Percentiles rank a stretch among this genome's conserved stretches.
Conservation (phyloP, 1,140 invertebrate genomes). For the Cecropterus lyciades region DNA sequence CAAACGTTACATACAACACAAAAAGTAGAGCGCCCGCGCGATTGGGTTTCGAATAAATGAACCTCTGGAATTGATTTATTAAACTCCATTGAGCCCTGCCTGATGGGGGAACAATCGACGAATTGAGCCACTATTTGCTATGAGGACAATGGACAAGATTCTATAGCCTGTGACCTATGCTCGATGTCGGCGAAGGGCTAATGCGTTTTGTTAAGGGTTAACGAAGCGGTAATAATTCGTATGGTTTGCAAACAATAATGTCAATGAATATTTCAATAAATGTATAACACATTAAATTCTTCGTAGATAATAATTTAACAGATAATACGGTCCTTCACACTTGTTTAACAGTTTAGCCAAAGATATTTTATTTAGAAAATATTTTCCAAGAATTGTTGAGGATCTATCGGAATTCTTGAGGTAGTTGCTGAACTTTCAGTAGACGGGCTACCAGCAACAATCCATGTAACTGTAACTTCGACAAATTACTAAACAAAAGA, state of each 20-base stretch:
- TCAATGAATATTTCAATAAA: neutral
- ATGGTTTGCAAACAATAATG: constrained; percentile 10
- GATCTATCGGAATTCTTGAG: too few relatives aligned
- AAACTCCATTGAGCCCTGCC: constrained; percentile 19
- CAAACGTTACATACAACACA: neutral
- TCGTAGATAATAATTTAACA: too few relatives aligned
- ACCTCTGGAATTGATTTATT: constrained; percentile 37
- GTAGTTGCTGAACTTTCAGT: too few relatives aligned
- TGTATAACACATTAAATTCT: too few relatives aligned
- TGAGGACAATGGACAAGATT: constrained; percentile 4
- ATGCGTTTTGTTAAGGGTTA: constrained; percentile 2
- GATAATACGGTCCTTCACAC: too few relatives aligned
- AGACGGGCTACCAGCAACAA: too few relatives aligned
- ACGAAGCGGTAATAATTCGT: constrained; percentile 20
- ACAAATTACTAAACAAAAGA: too few relatives aligned
- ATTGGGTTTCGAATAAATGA: constrained; percentile 28
- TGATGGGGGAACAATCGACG: neutral
- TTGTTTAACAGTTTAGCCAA: too few relatives aligned
- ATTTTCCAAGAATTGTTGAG: too few relatives aligned
- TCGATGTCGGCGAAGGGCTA: neutral
- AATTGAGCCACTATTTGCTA: constrained; percentile 2
- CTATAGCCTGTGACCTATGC: neutral
- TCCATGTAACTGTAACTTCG: too few relatives aligned
- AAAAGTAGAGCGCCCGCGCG: neutral
- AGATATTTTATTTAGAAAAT: too few relatives aligned